Evolutionary conservation across 2,888 invertebrate genomes (phyloP).

Genomic region (Acanthosepion lycidas): DNA sequence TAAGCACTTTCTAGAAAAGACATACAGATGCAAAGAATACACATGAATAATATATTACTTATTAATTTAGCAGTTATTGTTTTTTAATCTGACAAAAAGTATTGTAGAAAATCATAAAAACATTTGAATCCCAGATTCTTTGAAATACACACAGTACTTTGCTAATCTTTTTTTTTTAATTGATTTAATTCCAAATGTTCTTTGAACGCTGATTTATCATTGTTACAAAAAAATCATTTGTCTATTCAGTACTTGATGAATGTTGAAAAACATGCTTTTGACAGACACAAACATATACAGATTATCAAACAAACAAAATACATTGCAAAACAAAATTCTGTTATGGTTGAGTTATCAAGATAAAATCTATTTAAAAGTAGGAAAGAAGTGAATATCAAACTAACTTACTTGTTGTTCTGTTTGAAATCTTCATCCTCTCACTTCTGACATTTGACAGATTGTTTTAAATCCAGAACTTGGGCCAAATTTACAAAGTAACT

Average conservation of each 20-base stretch:
- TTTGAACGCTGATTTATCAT: not conserved
- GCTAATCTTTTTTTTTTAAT: not conserved
- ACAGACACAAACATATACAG: not conserved
- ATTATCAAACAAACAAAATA: not conserved
- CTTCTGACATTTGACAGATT: conserved; percentile 22
- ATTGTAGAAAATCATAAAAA: not conserved
- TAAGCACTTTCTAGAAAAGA: too few relatives aligned
- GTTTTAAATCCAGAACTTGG: not conserved
- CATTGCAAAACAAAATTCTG: not conserved
- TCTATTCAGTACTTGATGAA: not conserved
- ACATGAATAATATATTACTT: too few relatives aligned
- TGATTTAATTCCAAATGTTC: too few relatives aligned
- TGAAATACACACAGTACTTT: too few relatives aligned
- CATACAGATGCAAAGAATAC: too few relatives aligned
- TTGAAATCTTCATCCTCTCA: not conserved
- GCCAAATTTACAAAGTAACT: not conserved
- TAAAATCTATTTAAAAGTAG: not conserved
- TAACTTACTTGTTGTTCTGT: not conserved
- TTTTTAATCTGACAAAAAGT: too few relatives aligned
- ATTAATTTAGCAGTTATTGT: too few relatives aligned
- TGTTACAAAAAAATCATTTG: not conserved
- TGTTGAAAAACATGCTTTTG: not conserved
- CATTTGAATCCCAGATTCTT: not conserved
- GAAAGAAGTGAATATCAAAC: not conserved
- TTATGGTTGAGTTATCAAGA: not conserved